A percentile compares a stretch with the other conserved stretches of the same genome.
Conservation (phyloP, 2,113 vertebrate species). For the Callaeas wilsoni region DNA sequence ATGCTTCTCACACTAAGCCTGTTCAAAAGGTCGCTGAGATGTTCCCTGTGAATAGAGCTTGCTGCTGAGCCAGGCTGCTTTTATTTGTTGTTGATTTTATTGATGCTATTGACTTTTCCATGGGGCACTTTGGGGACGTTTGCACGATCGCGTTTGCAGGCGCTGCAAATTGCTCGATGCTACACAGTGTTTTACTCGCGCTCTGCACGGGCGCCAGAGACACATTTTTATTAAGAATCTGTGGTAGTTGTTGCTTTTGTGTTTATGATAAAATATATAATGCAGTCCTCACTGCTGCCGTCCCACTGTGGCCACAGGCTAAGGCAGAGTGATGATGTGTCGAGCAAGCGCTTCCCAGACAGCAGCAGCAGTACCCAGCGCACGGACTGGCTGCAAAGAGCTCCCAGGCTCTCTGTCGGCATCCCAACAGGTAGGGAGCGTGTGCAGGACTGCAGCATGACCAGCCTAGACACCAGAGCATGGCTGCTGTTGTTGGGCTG, state of each 20-base stretch:
- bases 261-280: constrained; percentile 38
- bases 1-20: neutral
- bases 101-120: constrained; percentile 40
- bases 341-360: neutral
- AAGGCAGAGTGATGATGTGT: neutral
- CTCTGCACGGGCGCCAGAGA: neutral
- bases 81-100: constrained; percentile 18
- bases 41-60: neutral
- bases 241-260: neutral
- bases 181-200: neutral
- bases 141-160: neutral
- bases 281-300: neutral
- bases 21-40: neutral
- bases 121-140: neutral
- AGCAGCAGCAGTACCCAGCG: fast-evolving
- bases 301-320: neutral
- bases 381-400: neutral
- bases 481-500: neutral
- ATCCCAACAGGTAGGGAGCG: fast-evolving
- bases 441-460: fast-evolving
- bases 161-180: constrained; percentile 12
- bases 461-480: fast-evolving
- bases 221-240: neutral
- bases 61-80: neutral
- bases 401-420: neutral